Base-by-base conservation (phyloP, 1,140 invertebrate species). In the Ceratosolen fusciceps region DNA sequence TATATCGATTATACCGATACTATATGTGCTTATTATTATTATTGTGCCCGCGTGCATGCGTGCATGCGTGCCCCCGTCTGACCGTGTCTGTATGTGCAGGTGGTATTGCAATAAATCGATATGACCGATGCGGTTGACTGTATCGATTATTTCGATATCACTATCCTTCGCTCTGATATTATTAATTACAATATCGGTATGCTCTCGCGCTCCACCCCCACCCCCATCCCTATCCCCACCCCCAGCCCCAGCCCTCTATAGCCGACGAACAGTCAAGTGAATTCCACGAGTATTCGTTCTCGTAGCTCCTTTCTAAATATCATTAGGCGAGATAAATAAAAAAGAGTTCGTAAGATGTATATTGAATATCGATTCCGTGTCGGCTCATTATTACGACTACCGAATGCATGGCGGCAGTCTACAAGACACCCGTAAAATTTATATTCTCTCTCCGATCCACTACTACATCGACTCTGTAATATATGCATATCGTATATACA, bases 91-190 rank as follows among this genome's bases (percentile, higher is more conserved):
- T 14, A 39, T 2, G n/a, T 68, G 24, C 26, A 65, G 34, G n/a
- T 65, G 37, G 60, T 37, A 65, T 49, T 70, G 14, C 39, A 70
- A n/a, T n/a, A n/a, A n/a, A 70, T 29, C 70, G 49, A 72, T 56
- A 54, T 49, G 34, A 73, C 34, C 52, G 49, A 65, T 65, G n/a
- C 37, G 31, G 60, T 65, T 65, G 60, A 37, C 19, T 65, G 31
- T 37, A 37, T 65, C 29, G 60, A 37, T 65, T 21, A 65, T 65
- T 37, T 65, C 60, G n/a, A 21, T 65, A n/a, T 26, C 29, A 54
- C 39, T n/a, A 73, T 54, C 31, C 21, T n/a, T 73, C 24, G 49
- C 24, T 39, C 16, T n/a, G 31, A 43, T 73, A 58, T 58, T 73
- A 39, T 58, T n/a, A 43, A 73, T 58, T 56, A 73, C 58, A 31